A percentile compares a stretch with the other conserved stretches of the same genome.
phyloP scores from a whole-genome alignment of 2,888 invertebrate genomes.

The Elegia similella region DNA sequence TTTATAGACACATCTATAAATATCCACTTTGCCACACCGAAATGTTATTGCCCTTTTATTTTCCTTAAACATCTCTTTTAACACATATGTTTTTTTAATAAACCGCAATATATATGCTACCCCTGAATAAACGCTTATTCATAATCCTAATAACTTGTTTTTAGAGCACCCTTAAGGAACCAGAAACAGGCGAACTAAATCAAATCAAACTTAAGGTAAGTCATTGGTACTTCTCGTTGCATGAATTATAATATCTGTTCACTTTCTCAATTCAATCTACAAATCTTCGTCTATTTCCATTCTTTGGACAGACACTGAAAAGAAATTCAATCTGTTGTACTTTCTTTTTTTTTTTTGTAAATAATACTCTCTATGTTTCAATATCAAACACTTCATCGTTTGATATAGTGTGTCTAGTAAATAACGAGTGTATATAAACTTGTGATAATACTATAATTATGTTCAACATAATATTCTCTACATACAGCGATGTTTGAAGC shows the following conservation, averaged over 20 bases:
- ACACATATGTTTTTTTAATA: neutral
- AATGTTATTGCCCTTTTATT: too few relatives aligned
- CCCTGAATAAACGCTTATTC: slow-evolving; percentile 53
- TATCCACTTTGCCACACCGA: too few relatives aligned
- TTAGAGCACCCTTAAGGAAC: slow-evolving; percentile 67
- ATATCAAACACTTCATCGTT: slow-evolving; percentile 42
- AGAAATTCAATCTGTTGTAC: slow-evolving; percentile 21
- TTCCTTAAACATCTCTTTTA: neutral
- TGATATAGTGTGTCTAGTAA: slow-evolving; percentile 49
- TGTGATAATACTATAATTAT: slow-evolving; percentile 25
- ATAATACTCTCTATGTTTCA: slow-evolving; percentile 36
- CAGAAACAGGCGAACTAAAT: slow-evolving; percentile 56
- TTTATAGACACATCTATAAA: too few relatives aligned
- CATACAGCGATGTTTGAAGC: neutral
- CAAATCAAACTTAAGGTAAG: slow-evolving; percentile 76
- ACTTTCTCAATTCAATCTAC: slow-evolving; percentile 3
- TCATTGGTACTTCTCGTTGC: slow-evolving; percentile 23
- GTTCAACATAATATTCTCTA: neutral
- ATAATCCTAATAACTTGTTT: slow-evolving; percentile 59
- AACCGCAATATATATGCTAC: slow-evolving; percentile 17
- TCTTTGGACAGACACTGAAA: slow-evolving; percentile 12
- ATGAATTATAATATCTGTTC: slow-evolving; percentile 8
- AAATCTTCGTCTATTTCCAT: neutral
- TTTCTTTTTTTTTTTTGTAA: slow-evolving; percentile 40
- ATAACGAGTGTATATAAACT: slow-evolving; percentile 47